These are phyloP conservation scores for Brachionus manjavacas DNA, from an alignment of 1,140 invertebrate species.

Conservation along the genomic window DNA sequence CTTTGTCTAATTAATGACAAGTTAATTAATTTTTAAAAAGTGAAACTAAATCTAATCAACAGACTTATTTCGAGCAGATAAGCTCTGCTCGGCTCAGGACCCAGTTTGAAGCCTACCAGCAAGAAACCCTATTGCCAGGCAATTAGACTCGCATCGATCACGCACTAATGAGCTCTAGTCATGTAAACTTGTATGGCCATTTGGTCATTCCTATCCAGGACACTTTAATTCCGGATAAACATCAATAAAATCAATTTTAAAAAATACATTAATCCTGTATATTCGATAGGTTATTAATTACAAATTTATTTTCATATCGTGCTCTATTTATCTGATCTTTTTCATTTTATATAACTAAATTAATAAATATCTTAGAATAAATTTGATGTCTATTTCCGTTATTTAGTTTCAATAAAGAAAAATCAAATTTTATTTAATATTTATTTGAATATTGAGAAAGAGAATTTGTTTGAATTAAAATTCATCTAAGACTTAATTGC, in stretches of 20 bases:
- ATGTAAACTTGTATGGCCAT: neutral
- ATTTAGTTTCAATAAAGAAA: neutral
- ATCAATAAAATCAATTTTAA: neutral
- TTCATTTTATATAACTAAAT: constrained; percentile 1
- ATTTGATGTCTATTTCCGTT: neutral
- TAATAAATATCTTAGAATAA: neutral
- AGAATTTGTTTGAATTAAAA: neutral
- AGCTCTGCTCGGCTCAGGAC: neutral
- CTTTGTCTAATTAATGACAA: constrained; percentile 31
- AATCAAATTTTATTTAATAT: neutral
- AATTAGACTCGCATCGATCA: neutral
- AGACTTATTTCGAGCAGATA: constrained; percentile 25
- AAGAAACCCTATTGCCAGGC: constrained; percentile 31
- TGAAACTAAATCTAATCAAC: constrained; percentile 19
- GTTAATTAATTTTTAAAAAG: constrained; percentile 25
- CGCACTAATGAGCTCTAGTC: neutral
- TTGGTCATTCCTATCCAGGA: neutral
- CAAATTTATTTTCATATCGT: neutral
- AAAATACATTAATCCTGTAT: neutral
- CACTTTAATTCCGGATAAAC: neutral
- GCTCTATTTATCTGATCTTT: neutral
- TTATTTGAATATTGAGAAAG: neutral
- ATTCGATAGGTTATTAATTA: constrained; percentile 21
- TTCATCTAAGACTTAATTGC: neutral
- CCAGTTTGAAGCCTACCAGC: constrained; percentile 11